phyloP scores from a whole-genome alignment of 2,113 vertebrate genomes.

The Chunga burmeisteri region DNA sequence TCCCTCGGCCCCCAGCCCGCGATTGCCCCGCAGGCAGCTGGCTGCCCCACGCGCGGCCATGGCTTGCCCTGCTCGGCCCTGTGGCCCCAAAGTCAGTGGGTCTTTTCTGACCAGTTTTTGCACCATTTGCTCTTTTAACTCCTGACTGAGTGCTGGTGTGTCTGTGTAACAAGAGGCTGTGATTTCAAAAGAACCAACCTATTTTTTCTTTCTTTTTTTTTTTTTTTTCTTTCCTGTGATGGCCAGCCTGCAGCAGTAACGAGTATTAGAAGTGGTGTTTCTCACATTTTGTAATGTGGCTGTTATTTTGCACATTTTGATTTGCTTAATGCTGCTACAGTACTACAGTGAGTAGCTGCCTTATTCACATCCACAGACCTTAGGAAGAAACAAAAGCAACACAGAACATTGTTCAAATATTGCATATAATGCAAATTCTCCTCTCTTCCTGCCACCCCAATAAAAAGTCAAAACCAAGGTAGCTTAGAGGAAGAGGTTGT shows the following conservation, averaged over 20 bases:
- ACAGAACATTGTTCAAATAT: background rate
- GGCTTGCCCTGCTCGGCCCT: background rate
- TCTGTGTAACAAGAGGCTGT: background rate
- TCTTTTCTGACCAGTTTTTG: background rate
- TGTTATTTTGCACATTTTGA: background rate
- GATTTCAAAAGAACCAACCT: background rate
- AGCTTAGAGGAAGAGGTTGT: background rate
- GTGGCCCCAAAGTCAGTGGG: fast-evolving
- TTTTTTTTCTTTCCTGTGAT: background rate
- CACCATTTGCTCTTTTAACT: background rate
- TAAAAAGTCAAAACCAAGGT: background rate
- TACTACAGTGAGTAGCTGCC: background rate
- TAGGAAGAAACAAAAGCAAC: background rate
- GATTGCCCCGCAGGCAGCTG: background rate
- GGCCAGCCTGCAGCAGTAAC: background rate
- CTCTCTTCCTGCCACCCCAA: background rate
- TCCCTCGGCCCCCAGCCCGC: fast-evolving
- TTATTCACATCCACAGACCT: background rate
- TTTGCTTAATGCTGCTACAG: background rate
- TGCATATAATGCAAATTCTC: background rate
- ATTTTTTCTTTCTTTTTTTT: background rate
- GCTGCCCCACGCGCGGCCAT: background rate
- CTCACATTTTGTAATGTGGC: background rate
- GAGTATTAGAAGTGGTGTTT: background rate
- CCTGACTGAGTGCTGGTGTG: background rate